phyloP scores from a whole-genome alignment of 2,888 invertebrate genomes.

The Ischnura elegans region DNA sequence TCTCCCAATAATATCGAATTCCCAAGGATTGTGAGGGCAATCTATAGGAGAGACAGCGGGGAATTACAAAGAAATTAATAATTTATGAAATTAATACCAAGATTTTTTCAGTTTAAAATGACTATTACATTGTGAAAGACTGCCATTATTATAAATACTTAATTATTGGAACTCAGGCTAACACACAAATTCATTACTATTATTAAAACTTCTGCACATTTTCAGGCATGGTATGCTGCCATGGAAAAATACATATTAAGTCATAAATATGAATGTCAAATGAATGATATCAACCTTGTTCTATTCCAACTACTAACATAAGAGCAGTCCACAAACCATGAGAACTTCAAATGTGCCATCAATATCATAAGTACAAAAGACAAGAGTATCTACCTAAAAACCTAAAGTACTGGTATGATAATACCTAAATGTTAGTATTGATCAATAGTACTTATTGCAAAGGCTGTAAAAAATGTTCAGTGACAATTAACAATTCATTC shows the following conservation, averaged over 20 bases:
- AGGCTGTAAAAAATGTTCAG: neutral
- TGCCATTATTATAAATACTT: neutral
- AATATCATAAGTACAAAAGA: neutral
- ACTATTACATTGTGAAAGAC: neutral
- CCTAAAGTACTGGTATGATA: neutral
- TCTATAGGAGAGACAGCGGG: neutral
- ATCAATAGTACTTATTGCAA: neutral
- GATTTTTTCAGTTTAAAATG: neutral
- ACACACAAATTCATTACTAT: too few species aligned
- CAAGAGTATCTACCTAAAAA: neutral
- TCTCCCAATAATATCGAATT: neutral
- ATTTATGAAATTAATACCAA: neutral
- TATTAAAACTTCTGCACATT: too few species aligned
- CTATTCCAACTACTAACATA: neutral
- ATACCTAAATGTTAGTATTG: neutral
- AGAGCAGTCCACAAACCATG: neutral
- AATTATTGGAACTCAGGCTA: too few species aligned
- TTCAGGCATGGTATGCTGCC: too few species aligned
- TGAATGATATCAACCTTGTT: neutral
- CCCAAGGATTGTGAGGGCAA: neutral
- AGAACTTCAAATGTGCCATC: neutral
- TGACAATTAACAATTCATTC: neutral
- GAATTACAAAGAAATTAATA: neutral
- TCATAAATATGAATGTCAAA: neutral
- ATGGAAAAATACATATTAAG: neutral